Conservation (phyloP, 2,888 invertebrate species). For the Laspeyria flexula region DNA sequence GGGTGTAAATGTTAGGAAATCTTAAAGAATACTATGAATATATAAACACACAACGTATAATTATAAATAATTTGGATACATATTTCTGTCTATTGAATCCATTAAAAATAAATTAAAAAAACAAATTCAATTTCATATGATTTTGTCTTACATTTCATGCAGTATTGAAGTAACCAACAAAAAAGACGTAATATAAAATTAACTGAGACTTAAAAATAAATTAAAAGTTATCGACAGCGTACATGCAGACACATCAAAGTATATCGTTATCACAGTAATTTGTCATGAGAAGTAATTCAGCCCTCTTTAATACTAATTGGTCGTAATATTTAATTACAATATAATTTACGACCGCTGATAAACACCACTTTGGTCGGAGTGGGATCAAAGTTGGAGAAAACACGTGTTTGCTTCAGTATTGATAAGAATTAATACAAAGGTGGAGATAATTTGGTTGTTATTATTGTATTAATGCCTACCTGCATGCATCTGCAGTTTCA, state of each 20-base stretch:
- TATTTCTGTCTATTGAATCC: too few species aligned
- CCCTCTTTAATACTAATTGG: conserved; percentile 60
- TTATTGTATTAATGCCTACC: background rate
- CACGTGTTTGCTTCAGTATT: conserved; percentile 36
- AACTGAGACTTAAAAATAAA: conserved; percentile 9
- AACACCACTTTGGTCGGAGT: conserved; percentile 61
- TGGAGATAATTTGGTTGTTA: conserved; percentile 14
- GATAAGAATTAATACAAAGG: conserved; percentile 32
- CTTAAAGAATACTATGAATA: too few species aligned
- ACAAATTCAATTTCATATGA: too few species aligned
- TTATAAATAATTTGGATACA: too few species aligned
- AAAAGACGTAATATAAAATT: too few species aligned
- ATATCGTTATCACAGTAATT: conserved; percentile 38
- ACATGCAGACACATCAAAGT: conserved; percentile 39
- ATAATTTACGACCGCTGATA: conserved; percentile 74
- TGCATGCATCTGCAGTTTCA: too few species aligned
- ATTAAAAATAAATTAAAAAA: too few species aligned
- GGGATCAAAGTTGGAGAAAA: conserved; percentile 47
- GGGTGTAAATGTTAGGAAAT: too few species aligned
- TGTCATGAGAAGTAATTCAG: conserved; percentile 46
- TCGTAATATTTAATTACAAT: conserved; percentile 66
- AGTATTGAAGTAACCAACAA: too few species aligned
- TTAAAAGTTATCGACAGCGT: conserved; percentile 22
- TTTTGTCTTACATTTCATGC: too few species aligned
- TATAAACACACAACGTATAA: too few species aligned